Evolutionary conservation across 2,888 invertebrate genomes (phyloP), one percentile per base, ranked within the genome.

Genomic region (Cryptocephalus primarius): DNA sequence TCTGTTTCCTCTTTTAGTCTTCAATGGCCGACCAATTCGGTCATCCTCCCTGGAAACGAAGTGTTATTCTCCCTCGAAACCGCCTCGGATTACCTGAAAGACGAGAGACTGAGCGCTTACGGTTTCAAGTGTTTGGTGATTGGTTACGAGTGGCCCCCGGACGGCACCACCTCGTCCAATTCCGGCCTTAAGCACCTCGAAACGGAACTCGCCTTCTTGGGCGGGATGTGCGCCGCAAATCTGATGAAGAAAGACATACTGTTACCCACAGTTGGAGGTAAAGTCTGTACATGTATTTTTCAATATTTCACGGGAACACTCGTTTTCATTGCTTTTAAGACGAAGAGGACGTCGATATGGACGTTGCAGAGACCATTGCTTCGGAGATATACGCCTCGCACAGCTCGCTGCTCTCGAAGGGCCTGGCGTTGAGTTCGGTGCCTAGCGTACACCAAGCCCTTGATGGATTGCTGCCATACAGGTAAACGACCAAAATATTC

Each of bases 61-160:
- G 86, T 96, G 0, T 82, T 94, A 60, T 94, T 97, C 69, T 93
- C 94, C 0, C 67, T 99, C 63, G 96, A 97, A 73, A 95, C 96
- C 0, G 91, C 95, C 0, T 89, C 95, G 0, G 87, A 95, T 67
- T 96, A 95, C 68, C 80, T 92, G 50, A 90, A 89, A 61, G 91
- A 92, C 69, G 93, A 90, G 55, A 83, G 86, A 60, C 82, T 82
- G 1, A 80, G 80, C 62, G 82, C 82, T 50, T 91, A 80, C 66
- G 85, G 78, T 57, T 95, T 84, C 75, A 89, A 81, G 52, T 88
- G 88, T 63, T 71, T 88, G 32, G 83, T 86, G 45, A 80, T 86
- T 62, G 94, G 84, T 50, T 91, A 80, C 69, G 93, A 82, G 68
- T 91, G 81, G 83, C 82, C 76, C 8, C 72, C 77, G 13, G 69